Evolutionary conservation across 1,140 invertebrate genomes (phyloP).

Genomic region (Aphaenogaster ashmeadi): DNA sequence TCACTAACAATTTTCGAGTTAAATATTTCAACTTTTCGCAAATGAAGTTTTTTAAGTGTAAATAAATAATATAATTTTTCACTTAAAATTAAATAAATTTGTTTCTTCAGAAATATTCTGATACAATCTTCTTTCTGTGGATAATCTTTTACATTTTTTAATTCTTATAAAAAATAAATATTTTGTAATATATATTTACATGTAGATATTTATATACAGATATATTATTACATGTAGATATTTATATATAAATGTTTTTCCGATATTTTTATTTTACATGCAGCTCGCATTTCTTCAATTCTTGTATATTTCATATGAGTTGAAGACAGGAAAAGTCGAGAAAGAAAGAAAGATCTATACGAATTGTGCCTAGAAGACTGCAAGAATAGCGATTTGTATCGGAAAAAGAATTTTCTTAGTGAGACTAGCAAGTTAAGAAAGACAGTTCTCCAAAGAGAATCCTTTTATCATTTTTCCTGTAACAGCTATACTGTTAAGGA

Average conservation of each 20-base stretch:
- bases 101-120: not conserved
- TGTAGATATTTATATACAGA: constrained; percentile 13
- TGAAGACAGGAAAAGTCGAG: constrained; percentile 37
- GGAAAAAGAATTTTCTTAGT: constrained; percentile 63
- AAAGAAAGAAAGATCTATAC: constrained; percentile 42
- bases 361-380: constrained; percentile 41
- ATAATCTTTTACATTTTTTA: not conserved
- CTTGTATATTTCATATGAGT: not conserved
- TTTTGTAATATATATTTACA: not conserved
- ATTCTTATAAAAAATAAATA: not conserved
- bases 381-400: constrained; percentile 63
- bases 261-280: constrained; percentile 25
- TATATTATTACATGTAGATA: constrained; percentile 12
- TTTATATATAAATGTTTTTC: not conserved
- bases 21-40: not conserved
- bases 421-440: constrained; percentile 40
- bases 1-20: not conserved
- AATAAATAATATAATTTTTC: not conserved
- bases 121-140: not conserved
- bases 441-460: constrained; percentile 31
- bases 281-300: constrained; percentile 13
- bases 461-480: constrained; percentile 38
- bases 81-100: not conserved
- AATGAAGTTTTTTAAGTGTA: not conserved
- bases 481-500: constrained; percentile 31